These are phyloP conservation scores for Onychorhynchus coronatus DNA, from an alignment of 2,113 vertebrate genomes.

Conservation along the genomic window DNA sequence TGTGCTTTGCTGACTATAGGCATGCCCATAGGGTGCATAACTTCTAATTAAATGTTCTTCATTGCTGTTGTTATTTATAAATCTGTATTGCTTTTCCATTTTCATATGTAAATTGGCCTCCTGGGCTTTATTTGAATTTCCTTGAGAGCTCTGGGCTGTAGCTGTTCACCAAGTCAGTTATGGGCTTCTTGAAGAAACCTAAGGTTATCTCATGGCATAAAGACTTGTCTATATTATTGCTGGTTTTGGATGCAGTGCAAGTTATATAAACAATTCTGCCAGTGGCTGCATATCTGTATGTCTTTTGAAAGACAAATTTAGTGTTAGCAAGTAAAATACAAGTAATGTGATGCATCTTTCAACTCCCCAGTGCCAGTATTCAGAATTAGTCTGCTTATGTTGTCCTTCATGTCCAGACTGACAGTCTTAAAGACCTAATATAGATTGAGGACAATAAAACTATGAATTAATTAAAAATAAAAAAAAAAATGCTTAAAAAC, in stretches of 20 bases:
- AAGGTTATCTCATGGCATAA: neutral
- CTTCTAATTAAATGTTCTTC: slow-evolving; percentile 6
- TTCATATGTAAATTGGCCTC: neutral
- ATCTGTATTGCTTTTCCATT: neutral
- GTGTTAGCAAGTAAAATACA: neutral
- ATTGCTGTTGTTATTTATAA: slow-evolving; percentile 41
- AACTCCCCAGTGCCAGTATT: neutral
- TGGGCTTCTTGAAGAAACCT: neutral
- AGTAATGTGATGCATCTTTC: neutral
- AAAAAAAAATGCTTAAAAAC: neutral
- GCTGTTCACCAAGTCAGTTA: neutral
- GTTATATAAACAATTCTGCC: neutral
- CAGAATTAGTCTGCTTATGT: neutral
- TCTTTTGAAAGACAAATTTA: neutral
- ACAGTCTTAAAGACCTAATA: neutral
- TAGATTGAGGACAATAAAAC: neutral
- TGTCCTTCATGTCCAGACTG: neutral
- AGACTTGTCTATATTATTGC: neutral
- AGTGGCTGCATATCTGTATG: neutral
- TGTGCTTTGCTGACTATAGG: neutral
- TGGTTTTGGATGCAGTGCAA: neutral
- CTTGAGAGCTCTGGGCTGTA: neutral
- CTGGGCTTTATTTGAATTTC: neutral
- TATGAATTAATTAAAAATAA: neutral
- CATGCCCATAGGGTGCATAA: neutral